A percentile compares a stretch with the other conserved stretches of the same genome.
phyloP scores from a whole-genome alignment of 2,113 vertebrate species.

The Zosterops lateralis region DNA sequence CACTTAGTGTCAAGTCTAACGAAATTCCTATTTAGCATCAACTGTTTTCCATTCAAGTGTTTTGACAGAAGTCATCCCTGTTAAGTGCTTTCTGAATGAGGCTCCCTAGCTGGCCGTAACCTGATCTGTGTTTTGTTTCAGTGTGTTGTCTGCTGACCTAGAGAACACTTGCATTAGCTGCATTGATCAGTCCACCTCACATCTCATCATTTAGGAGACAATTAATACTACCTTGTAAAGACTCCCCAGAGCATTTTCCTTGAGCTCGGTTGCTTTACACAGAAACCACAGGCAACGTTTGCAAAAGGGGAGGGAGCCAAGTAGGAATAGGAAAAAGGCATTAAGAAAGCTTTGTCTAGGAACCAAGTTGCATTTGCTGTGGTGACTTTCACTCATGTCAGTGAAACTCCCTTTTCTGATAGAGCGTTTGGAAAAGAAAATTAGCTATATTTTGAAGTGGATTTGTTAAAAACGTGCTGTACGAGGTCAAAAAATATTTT shows the following conservation, averaged over 20 bases:
- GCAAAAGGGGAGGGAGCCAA: not conserved
- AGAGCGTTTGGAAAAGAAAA: not conserved
- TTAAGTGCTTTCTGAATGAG: slow-evolving; percentile 21
- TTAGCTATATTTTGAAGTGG: not conserved
- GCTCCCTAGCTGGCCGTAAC: slow-evolving; percentile 43
- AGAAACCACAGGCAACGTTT: slow-evolving; percentile 50
- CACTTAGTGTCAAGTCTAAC: not conserved
- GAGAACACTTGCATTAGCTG: slow-evolving; percentile 66
- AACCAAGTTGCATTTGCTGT: not conserved
- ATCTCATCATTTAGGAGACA: slow-evolving; percentile 66
- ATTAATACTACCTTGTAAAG: slow-evolving; percentile 70
- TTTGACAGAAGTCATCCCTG: slow-evolving; percentile 18
- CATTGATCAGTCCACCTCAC: slow-evolving; percentile 68
- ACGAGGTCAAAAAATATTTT: not conserved
- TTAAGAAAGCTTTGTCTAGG: not conserved
- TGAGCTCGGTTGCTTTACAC: slow-evolving; percentile 58
- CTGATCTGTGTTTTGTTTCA: slow-evolving; percentile 51
- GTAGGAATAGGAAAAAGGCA: not conserved
- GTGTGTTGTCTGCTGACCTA: slow-evolving; percentile 61
- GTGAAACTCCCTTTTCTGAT: not conserved
- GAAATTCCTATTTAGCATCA: not conserved
- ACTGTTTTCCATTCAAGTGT: slow-evolving; percentile 11
- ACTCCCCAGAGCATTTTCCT: slow-evolving; percentile 64
- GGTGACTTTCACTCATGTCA: not conserved
- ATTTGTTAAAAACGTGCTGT: not conserved